These are phyloP conservation scores for Emys orbicularis DNA, from an alignment of 2,797 vertebrate species.

Conservation along the genomic window DNA sequence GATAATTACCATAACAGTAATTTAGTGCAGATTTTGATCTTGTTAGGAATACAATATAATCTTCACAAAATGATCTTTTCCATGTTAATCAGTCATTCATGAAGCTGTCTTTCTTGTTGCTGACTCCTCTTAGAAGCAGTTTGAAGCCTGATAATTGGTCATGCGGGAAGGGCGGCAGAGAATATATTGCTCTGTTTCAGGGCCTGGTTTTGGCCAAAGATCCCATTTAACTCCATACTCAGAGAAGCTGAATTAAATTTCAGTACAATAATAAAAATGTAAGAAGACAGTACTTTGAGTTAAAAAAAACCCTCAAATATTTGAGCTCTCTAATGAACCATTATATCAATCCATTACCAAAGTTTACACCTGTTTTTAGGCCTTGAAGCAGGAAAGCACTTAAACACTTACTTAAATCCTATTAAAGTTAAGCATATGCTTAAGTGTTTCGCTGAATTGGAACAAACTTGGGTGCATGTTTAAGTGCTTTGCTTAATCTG, in stretches of 20 bases:
- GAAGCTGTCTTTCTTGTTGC: constrained; percentile 54
- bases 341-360: not conserved
- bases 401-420: not conserved
- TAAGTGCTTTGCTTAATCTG: not conserved
- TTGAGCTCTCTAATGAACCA: not conserved
- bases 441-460: not conserved
- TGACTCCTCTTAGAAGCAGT: constrained; percentile 55
- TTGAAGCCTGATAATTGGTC: constrained; percentile 53
- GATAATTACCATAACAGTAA: constrained; percentile 83
- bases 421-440: not conserved
- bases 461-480: not conserved
- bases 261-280: constrained; percentile 19
- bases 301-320: not conserved
- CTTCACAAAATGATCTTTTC: constrained; percentile 66
- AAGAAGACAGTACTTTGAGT: constrained; percentile 18
- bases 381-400: not conserved
- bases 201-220: constrained; percentile 32
- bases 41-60: constrained; percentile 72
- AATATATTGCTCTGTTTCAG: constrained; percentile 39
- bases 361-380: not conserved
- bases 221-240: not conserved
- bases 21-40: constrained; percentile 74
- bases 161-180: constrained; percentile 20
- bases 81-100: constrained; percentile 75
- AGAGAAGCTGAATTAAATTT: constrained; percentile 3